Evolutionary conservation across 2,888 invertebrate genomes (phyloP), one percentile per base, ranked within the genome.

Genomic region (Plagodis dolabraria): DNA sequence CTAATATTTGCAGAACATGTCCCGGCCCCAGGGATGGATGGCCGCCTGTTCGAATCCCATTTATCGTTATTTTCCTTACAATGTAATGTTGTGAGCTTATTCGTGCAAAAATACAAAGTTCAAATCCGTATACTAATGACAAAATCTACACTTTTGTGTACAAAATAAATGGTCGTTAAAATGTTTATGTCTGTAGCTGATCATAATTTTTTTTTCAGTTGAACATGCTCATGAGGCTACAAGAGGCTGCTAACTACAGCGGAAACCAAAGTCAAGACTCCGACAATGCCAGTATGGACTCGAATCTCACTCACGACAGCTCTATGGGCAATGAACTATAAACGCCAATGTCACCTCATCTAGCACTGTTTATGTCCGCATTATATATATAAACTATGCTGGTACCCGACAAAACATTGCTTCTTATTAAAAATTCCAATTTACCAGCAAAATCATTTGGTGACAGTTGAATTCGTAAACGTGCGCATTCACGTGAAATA

Each of bases 171-270:
- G n/a, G n/a, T n/a, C n/a, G n/a, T n/a, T n/a, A n/a, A n/a, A 22
- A 22, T 2, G 22, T 22, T 22, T 22, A 22, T 22, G 22, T 22
- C 1, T 4, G 1, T 9, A 45, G 10, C 33, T 33, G 11, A 10
- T 38, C 38, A 38, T 5, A 33, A 6, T n/a, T 40, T 38, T 54
- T 57, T 67, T 67, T 89, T 93, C 93, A 97, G 97, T 93, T 98
- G 68, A 98, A 98, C 80, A 99, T 98, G 98, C 89, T 99, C 80
- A 98, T 98, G 98, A 95, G 98, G 70, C 94, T 99, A 51, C 98
- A 98, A 92, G 98, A 98, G 92, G 98, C 98, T 34, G 98, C 98
- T 49, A 98, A 97, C 89, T 97, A 97, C 90, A 96, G 97, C 73
- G 97, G 97, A 77, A 96, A 96, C 74, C 97, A 97, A 91, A 97